Conservation (phyloP, 2,888 invertebrate genomes). For the Catocala nupta region DNA sequence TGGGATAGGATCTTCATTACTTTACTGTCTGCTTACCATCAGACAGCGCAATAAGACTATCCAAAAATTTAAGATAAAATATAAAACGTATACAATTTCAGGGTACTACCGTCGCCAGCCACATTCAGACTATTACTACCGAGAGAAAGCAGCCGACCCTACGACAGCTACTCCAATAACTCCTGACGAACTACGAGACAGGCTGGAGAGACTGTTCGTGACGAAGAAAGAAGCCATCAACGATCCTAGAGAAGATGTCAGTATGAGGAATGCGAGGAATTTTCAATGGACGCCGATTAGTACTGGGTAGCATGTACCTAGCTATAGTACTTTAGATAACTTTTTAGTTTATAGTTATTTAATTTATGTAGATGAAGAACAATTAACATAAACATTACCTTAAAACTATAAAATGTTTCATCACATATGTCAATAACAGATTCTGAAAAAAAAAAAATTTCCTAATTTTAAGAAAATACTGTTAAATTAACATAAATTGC, state of each 20-base stretch:
- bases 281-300: conserved; percentile 82
- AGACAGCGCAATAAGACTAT: too few species aligned
- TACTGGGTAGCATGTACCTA: conserved; percentile 52
- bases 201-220: conserved; percentile 82
- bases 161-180: conserved; percentile 79
- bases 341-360: background rate
- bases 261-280: conserved; percentile 75
- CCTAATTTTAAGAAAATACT: too few species aligned
- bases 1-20: too few species aligned
- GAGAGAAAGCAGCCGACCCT: conserved; percentile 72
- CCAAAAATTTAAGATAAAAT: too few species aligned
- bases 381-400: too few species aligned
- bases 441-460: too few species aligned
- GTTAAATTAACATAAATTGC: too few species aligned
- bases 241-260: conserved; percentile 64
- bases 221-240: conserved; percentile 73
- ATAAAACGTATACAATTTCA: conserved; percentile 45
- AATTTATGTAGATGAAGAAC: too few species aligned
- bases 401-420: too few species aligned
- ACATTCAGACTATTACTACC: conserved; percentile 72
- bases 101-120: conserved; percentile 75
- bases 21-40: too few species aligned
- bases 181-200: conserved; percentile 84
- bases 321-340: background rate
- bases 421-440: too few species aligned